phyloP scores from a whole-genome alignment of 2,797 vertebrate genomes.

The Mareca penelope region DNA sequence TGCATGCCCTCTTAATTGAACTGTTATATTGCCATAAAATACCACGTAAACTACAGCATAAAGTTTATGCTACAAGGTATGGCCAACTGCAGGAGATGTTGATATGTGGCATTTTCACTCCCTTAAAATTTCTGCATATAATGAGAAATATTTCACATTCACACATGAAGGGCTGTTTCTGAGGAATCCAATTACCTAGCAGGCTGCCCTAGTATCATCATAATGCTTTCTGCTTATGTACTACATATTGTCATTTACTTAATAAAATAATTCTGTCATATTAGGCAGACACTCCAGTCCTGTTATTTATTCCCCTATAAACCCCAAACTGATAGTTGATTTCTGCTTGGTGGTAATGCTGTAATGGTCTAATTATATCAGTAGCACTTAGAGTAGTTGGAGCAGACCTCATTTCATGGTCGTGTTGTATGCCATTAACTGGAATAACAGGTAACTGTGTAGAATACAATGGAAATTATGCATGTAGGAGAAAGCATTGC shows the following conservation, averaged over 20 bases:
- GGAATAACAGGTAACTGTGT: neutral
- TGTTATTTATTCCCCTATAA: neutral
- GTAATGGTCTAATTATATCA: neutral
- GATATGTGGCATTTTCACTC: neutral
- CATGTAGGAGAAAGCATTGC: neutral
- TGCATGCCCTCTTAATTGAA: neutral
- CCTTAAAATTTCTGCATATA: neutral
- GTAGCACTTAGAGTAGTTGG: neutral
- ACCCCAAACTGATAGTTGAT: neutral
- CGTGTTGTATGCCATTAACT: neutral
- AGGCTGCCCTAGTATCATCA: neutral
- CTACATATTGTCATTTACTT: neutral
- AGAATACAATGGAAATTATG: neutral
- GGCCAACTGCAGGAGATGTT: neutral
- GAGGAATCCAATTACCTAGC: neutral
- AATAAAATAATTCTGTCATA: neutral
- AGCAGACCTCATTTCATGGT: neutral
- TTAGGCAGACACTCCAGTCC: neutral
- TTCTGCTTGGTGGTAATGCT: neutral
- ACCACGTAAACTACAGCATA: neutral
- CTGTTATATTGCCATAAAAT: neutral
- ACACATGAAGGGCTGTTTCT: neutral
- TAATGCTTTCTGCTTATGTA: neutral
- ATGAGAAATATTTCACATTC: neutral
- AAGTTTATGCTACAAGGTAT: neutral